phyloP scores from a whole-genome alignment of 2,797 vertebrate species.

The Ceryle rudis region DNA sequence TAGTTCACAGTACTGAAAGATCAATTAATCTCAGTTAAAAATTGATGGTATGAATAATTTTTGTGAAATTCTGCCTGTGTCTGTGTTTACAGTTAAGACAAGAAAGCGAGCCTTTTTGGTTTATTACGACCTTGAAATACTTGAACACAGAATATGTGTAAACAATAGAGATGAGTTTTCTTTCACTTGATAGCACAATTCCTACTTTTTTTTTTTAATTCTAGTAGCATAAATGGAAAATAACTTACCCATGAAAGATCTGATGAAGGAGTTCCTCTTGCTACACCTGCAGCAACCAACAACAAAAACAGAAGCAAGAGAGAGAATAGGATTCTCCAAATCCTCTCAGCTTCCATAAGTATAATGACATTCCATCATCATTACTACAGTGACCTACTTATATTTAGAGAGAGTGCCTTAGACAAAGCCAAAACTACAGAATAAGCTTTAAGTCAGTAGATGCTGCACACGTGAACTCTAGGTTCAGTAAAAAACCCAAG shows the following conservation, averaged over 20 bases:
- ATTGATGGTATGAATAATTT: conserved; percentile 7
- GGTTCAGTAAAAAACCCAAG: not conserved
- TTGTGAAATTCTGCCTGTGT: not conserved
- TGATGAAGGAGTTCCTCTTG: not conserved
- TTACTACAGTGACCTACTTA: not conserved
- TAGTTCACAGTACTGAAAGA: conserved; percentile 34
- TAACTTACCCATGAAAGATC: not conserved
- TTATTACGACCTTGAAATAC: not conserved
- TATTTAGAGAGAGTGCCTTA: not conserved
- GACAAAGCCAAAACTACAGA: not conserved
- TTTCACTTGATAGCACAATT: not conserved
- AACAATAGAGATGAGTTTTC: not conserved
- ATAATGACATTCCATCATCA: not conserved
- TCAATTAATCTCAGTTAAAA: conserved; percentile 54
- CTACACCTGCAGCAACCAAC: not conserved
- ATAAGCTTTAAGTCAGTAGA: not conserved
- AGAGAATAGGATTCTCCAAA: not conserved
- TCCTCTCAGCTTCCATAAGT: not conserved
- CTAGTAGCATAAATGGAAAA: not conserved
- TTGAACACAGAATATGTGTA: not conserved
- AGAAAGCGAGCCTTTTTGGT: not conserved
- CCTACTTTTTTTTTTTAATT: not conserved
- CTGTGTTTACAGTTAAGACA: not conserved
- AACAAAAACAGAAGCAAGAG: not conserved
- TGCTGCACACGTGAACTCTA: not conserved